Evolutionary conservation across 2,888 invertebrate species (phyloP), one percentile per base, ranked within the genome.

Genomic region (Drosophila macrospina): DNA sequence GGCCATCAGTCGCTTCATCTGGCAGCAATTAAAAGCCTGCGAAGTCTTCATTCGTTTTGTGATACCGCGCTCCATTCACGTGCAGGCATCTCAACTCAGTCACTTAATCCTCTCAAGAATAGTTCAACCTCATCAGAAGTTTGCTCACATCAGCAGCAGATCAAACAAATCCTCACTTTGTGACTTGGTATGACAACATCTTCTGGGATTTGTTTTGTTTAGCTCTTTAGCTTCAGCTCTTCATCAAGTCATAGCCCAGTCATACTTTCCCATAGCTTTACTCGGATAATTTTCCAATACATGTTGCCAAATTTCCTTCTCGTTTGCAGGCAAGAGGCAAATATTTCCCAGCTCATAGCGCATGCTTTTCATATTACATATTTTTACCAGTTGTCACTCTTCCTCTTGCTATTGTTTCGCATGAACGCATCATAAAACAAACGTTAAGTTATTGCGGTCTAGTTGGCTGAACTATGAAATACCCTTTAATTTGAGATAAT

Each of bases 51-150:
- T 8, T 15, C n/a, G 26, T 41, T n/a, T 51, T 64, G 54, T 59
- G 60, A 63, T 67, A 67, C n/a, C 20, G 34, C 34, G 11, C 8
- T 28, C 32, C 45, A 10, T 54, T 44, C 45, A 56, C 61, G 54
- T 63, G 55, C 55, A 70, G 74, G 77, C 60, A 77, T 80, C 41
- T 44, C 32, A 73, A 78, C 63, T 73, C 73, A 78, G 65, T 73
- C 73, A 54, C 81, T 75, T 61, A 64, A 78, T 78, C 69, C 65
- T 37, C 24, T 24, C 20, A 20, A 20, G 20, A 20, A 20, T 20
- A 20, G 20, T 20, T 20, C 2, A 20, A 20, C 20, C 3, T 20
- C 24, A 65, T 26, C 47, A 41, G 13, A n/a, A 60, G 50, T 42
- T 44, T n/a, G 6, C 50, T 32, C 16, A 41, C 26, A 16, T 52